A percentile compares a stretch with the other conserved stretches of the same genome.
phyloP scores from a whole-genome alignment of 2,797 vertebrate species.

The Takifugu ocellatus region DNA sequence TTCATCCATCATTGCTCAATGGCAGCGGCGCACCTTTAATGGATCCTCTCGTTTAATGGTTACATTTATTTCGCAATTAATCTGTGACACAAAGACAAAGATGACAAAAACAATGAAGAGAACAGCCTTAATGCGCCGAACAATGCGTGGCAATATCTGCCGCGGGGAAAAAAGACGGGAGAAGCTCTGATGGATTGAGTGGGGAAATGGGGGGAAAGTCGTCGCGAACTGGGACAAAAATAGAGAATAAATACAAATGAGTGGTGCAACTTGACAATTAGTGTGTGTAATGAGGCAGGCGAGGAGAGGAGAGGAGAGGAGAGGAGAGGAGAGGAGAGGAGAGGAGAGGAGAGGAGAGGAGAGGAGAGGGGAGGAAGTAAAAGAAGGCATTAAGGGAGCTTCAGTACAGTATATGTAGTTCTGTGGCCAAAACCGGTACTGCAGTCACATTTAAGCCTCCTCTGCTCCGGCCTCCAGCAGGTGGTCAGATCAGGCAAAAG shows the following conservation, averaged over 20 bases:
- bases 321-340: conserved; percentile 22
- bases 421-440: too few species aligned
- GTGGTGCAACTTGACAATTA: conserved; percentile 57
- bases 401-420: too few species aligned
- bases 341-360: conserved; percentile 8
- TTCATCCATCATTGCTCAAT: conserved; percentile 33
- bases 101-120: background rate
- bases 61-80: conserved; percentile 13
- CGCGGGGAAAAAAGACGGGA: background rate
- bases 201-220: conserved; percentile 1
- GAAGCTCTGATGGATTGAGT: background rate
- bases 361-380: conserved; percentile 30
- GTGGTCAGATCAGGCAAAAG: too few species aligned
- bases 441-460: too few species aligned
- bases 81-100: background rate
- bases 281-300: conserved; percentile 58
- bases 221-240: background rate
- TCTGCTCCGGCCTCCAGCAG: too few species aligned
- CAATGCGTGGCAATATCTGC: too few species aligned
- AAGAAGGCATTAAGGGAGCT: conserved; percentile 43
- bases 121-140: too few species aligned
- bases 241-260: conserved; percentile 6
- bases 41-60: conserved; percentile 19
- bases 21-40: conserved; percentile 25
- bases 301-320: conserved; percentile 12